Evolutionary conservation across 2,113 vertebrate genomes (phyloP), one percentile per base, ranked within the genome.

Genomic region (Mohoua ochrocephala): DNA sequence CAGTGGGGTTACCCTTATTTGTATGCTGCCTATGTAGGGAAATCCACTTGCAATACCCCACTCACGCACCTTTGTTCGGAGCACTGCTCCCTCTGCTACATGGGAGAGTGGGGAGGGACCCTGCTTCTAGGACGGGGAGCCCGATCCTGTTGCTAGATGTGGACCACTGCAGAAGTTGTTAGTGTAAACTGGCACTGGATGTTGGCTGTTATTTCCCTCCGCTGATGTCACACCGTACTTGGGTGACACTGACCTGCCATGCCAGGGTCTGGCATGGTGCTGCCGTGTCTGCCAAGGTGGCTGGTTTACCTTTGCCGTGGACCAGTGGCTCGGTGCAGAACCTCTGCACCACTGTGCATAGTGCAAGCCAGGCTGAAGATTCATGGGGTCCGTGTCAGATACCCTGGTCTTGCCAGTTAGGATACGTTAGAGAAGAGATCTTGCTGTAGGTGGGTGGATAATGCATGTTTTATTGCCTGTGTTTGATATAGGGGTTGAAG

Each of bases 251-350:
- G 67, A 39, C 27, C 13, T 44, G 33, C 52, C 3, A 1, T 44
- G 41, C 37, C 5, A 3, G 44, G 30, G 4, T 75, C 35, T 44
- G 65, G 42, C 39, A 26, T 3, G 17, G 10, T 78, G 63, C 50
- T 74, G 52, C 85, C 2, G 0, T 30, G 47, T 41, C 60, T 2
- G 17, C 54, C 0, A 4, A n/a, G 49, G 8, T 0, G 1, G 8
- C n/a, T 2, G 1, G 4, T 60, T 83, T 68, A 4, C 13, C 30
- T 83, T 77, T 64, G 71, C 37, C 1, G 0, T 8, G 57, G 41
- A 23, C 14, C 15, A 1, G 57, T 67, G 65, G 23, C 89, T 91
- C 0, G 0, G 37, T n/a, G n/a, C n/a, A n/a, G 69, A 57, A 26
- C n/a, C 30, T 50, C 26, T 14, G 39, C 26, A 4, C 26, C 2